Percentiles rank a stretch among this genome's conserved stretches.
These are phyloP conservation scores for Halcyon malimbica DNA, from an alignment of 2,113 vertebrate species.

Conservation along the genomic window DNA sequence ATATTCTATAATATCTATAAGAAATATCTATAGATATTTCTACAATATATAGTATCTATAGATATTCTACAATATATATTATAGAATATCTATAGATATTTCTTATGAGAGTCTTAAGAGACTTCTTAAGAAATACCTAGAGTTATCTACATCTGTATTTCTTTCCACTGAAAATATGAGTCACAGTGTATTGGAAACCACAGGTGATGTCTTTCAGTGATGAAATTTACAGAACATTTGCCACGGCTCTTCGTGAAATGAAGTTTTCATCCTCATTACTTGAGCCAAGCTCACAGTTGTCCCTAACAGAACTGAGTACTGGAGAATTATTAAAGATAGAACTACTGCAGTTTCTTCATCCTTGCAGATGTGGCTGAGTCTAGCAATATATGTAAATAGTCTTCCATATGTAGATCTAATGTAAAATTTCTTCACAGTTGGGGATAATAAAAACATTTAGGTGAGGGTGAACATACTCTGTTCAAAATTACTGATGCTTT, in stretches of 20 bases:
- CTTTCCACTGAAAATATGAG: neutral
- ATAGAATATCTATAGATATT: too few species aligned
- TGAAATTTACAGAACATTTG: neutral
- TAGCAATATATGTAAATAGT: neutral
- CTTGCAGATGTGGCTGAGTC: accelerated
- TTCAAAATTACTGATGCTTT: neutral
- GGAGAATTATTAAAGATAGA: neutral
- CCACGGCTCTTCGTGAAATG: neutral
- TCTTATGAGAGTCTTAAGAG: too few species aligned
- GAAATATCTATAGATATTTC: too few species aligned
- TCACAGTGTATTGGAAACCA: neutral
- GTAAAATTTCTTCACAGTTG: neutral
- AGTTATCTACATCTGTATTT: neutral
- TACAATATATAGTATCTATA: too few species aligned
- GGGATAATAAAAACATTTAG: neutral
- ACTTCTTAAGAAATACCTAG: too few species aligned
- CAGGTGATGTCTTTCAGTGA: neutral
- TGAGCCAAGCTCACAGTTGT: neutral
- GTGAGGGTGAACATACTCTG: neutral
- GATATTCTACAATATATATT: too few species aligned
- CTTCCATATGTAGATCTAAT: neutral
- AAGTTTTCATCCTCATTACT: neutral
- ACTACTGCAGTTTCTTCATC: neutral
- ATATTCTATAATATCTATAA: too few species aligned
- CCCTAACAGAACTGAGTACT: neutral